Conservation (phyloP, 2,888 invertebrate genomes). For the Trichacis sp. region DNA sequence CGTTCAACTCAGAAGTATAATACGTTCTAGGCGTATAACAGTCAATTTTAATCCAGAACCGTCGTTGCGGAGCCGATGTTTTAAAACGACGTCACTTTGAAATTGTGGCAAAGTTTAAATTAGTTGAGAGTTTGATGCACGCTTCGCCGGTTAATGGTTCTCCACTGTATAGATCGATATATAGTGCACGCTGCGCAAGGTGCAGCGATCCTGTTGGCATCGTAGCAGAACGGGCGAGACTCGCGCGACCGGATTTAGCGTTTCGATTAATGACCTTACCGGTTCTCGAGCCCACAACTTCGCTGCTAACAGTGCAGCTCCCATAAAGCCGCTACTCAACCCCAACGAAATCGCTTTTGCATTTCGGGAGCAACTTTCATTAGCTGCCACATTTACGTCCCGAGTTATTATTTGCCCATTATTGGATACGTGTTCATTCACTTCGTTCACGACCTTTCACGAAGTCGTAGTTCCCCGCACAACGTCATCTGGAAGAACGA, state of each 20-base stretch:
- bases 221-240: conserved; percentile 31
- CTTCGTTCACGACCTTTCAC: too few relatives aligned
- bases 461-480: too few relatives aligned
- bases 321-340: conserved; percentile 7
- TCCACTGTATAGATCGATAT: conserved; percentile 49
- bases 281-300: conserved; percentile 27
- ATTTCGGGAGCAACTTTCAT: conserved; percentile 7
- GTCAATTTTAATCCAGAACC: conserved; percentile 46
- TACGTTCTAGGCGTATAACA: conserved; percentile 27
- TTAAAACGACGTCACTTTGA: conserved; percentile 49
- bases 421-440: not conserved
- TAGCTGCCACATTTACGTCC: not conserved
- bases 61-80: conserved; percentile 43
- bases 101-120: conserved; percentile 60
- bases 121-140: conserved; percentile 62
- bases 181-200: conserved; percentile 39
- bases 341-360: conserved; percentile 4
- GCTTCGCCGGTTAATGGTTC: conserved; percentile 51
- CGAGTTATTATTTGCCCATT: not conserved
- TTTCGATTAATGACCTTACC: conserved; percentile 44
- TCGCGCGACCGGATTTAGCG: conserved; percentile 40
- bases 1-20: not conserved
- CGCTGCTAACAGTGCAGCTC: conserved; percentile 8
- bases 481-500: too few relatives aligned
- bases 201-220: conserved; percentile 34